Conservation (phyloP, 2,113 vertebrate species). For the Ginglymostoma cirratum region DNA sequence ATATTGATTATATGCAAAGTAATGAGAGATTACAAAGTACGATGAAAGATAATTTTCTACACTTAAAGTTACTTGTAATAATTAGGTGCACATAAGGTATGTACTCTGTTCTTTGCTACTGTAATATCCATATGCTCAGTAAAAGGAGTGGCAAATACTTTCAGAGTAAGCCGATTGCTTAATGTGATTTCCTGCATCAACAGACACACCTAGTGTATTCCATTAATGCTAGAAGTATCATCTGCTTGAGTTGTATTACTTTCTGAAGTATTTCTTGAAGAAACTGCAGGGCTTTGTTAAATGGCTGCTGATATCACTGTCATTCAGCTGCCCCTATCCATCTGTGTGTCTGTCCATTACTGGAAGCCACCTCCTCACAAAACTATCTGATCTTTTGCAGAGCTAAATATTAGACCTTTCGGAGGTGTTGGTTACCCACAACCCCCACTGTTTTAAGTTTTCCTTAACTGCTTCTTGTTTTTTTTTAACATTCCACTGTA, state of each 20-base stretch:
- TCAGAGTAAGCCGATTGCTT: not conserved
- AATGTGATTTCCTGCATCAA: not conserved
- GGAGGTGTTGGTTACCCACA: not conserved
- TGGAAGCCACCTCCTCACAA: not conserved
- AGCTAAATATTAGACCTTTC: not conserved
- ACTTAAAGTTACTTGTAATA: not conserved
- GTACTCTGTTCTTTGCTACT: not conserved
- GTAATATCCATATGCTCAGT: not conserved
- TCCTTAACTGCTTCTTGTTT: not conserved
- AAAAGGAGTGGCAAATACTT: not conserved
- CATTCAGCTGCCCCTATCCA: not conserved
- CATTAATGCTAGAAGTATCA: not conserved
- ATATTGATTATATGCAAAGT: not conserved
- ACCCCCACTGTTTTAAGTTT: not conserved
- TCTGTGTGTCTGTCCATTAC: not conserved
- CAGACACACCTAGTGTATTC: not conserved
- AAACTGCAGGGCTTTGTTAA: not conserved
- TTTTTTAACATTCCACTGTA: not conserved
- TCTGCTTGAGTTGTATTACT: not conserved
- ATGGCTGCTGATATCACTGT: not conserved
- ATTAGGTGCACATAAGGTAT: not conserved
- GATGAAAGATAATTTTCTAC: not conserved
- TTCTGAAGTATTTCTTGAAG: conserved; percentile 11
- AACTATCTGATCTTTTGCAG: not conserved
- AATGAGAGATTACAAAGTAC: not conserved